Conservation (phyloP, 2,113 vertebrate species). For the Phodopus roborovskii region DNA sequence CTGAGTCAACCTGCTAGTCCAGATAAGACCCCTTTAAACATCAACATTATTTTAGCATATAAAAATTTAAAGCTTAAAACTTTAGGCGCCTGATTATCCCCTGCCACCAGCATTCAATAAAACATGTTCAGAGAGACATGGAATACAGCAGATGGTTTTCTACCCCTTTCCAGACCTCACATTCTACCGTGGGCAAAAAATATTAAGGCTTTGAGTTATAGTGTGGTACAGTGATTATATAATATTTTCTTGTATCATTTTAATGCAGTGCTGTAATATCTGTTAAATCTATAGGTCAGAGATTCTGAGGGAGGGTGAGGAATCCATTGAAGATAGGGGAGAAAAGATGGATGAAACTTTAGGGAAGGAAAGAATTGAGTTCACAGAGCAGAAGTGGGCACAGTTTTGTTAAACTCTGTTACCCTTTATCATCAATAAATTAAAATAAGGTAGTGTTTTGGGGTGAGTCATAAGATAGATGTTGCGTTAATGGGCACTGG, state of each 20-base stretch:
- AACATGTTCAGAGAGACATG: neutral
- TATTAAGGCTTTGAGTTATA: constrained; percentile 26
- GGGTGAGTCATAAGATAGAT: constrained; percentile 84
- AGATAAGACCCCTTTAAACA: neutral
- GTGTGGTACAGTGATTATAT: neutral
- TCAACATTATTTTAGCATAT: neutral
- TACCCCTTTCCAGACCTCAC: neutral
- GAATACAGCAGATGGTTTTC: neutral
- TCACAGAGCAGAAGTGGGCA: constrained; percentile 69
- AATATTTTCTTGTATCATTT: constrained; percentile 33
- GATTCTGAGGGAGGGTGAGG: constrained; percentile 5
- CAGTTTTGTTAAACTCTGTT: constrained; percentile 81
- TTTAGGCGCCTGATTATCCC: constrained; percentile 22
- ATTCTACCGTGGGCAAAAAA: neutral
- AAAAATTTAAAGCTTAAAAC: neutral
- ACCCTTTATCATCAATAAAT: constrained; percentile 85
- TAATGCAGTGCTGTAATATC: constrained; percentile 25
- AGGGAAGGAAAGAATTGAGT: constrained; percentile 71
- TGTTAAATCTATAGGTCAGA: constrained; percentile 62
- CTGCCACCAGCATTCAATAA: neutral
- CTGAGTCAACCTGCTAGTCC: neutral
- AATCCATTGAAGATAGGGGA: constrained; percentile 67
- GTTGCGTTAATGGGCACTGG: constrained; percentile 82
- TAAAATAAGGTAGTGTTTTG: constrained; percentile 80
- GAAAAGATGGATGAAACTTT: constrained; percentile 76